Evolutionary conservation across 2,888 invertebrate species (phyloP), one percentile per base, ranked within the genome.

Genomic region (Hylaea fasciaria): DNA sequence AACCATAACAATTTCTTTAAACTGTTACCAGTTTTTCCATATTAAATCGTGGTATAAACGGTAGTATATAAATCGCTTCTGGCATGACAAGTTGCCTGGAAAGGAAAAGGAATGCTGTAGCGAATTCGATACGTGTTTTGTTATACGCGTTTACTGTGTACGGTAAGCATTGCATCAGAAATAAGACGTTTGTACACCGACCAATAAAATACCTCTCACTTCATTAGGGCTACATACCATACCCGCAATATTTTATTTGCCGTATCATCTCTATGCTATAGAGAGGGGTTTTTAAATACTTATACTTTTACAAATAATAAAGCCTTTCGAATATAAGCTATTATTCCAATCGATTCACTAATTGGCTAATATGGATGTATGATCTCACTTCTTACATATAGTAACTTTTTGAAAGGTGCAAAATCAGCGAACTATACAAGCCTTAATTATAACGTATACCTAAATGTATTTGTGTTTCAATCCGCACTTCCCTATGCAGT

Each of bases 161-260:
- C 72, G 62, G 56, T 46, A 17, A 32, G 43, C 54, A 78, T 88
- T 87, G 83, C 86, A 81, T 85, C 86, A 87, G 80, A 75, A 75
- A 69, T 82, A 81, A 81, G 78, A 79, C 71, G 54, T 58, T 40
- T 59, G 49, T 62, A 57, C 52, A 52, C 45, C 14, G 71, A 54
- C n/a, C 43, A 44, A 16, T 48, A 69, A 73, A 71, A 73, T 73
- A 77, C 86, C 87, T 84, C 85, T 86, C 85, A 84, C 85, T 83
- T 76, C 66, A 74, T 63, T 78, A 83, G 82, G 82, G 82, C 68
- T 82, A 74, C 62, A 77, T n/a, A n/a, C 68, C 22, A 29, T 37
- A 37, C 37, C 1, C 40, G 12, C 39, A 5, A 40, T 14, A 40
- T 13, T 7, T 40, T 40, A 40, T 13, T 12, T 37, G 12, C n/a